Evolutionary conservation across 2,113 vertebrate genomes (phyloP), one percentile per base, ranked within the genome.

Genomic region (Tapirus terrestris): DNA sequence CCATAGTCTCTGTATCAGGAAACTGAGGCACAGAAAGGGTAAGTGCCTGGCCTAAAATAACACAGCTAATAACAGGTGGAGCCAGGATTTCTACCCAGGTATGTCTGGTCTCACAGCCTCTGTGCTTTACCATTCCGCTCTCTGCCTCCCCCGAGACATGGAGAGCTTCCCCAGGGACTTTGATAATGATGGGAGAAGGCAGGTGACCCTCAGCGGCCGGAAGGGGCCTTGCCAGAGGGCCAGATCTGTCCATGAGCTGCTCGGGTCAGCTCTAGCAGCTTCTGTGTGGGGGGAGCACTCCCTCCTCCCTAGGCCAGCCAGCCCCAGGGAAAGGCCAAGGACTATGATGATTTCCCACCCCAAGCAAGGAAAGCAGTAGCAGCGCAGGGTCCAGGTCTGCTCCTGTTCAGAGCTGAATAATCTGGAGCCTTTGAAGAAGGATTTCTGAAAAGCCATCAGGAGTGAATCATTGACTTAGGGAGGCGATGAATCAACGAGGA

Each of bases 391-490:
- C 91, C 70, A 79, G 61, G 84, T 82, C 96, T 85, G 89, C 94
- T 95, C 70, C 90, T 92, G 81, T 56, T 96, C 95, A 92, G 93
- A 95, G 92, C 96, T 95, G 95, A 96, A 98, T 96, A 97, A 94
- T 96, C 92, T 80, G 79, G 96, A 39, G 96, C 87, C 96, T 96
- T 80, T 92, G 94, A 97, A 98, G 97, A 97, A 93, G 95, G 87
- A 97, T 75, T 92, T 97, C 97, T 67, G 97, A 97, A 76, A 87
- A 97, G 92, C 3, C 72, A 97, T 92, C 89, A 85, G 91, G 95
- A 98, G 95, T 79, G 20, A 97, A 94, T 45, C 68, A 96, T 70
- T 94, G 97, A 97, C 97, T 98, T 92, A 96, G 95, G 97, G 96
- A 97, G 87, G 97, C 23, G 80, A 81, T 96, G 95, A 98, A 97